Evolutionary conservation across 2,888 invertebrate species (phyloP).

Genomic region (Monopis laevigella): DNA sequence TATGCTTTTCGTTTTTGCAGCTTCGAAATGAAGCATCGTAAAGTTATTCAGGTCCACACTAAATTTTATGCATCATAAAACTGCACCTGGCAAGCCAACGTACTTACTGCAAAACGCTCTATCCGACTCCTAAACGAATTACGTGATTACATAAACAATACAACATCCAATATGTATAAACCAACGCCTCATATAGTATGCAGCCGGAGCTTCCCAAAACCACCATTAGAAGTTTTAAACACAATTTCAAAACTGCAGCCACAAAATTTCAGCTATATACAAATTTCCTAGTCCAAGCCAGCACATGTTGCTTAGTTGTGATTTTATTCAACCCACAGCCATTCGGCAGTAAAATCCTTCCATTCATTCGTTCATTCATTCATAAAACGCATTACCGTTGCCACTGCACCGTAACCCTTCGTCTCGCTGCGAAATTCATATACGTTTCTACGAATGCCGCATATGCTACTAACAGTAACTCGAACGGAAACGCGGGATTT

Average conservation of each 20-base stretch:
- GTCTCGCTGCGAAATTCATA: constrained; percentile 40
- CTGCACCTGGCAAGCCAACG: constrained; percentile 23
- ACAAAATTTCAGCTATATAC: too few species aligned
- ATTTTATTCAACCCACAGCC: constrained; percentile 32
- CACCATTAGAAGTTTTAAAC: too few species aligned
- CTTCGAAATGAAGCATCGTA: constrained; percentile 28
- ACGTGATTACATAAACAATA: constrained; percentile 12
- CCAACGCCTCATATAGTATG: too few species aligned
- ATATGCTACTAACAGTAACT: constrained; percentile 42
- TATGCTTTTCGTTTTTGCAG: constrained; percentile 23
- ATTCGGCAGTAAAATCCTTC: constrained; percentile 50
- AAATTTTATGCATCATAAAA: constrained; percentile 43
- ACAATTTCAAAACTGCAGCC: too few species aligned
- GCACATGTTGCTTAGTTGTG: constrained; percentile 26
- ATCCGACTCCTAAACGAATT: constrained; percentile 1
- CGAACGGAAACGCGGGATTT: constrained; percentile 49
- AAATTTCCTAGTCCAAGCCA: too few species aligned
- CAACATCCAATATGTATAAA: background rate
- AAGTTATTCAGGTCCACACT: constrained; percentile 28
- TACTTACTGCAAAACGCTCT: constrained; percentile 1
- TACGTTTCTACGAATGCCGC: constrained; percentile 41
- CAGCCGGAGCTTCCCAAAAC: too few species aligned
- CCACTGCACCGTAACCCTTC: constrained; percentile 33
- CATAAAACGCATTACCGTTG: constrained; percentile 55
- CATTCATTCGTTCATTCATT: constrained; percentile 54